These are phyloP conservation scores for Hetaerina americana DNA, from an alignment of 1,140 invertebrate species.

Conservation along the genomic window DNA sequence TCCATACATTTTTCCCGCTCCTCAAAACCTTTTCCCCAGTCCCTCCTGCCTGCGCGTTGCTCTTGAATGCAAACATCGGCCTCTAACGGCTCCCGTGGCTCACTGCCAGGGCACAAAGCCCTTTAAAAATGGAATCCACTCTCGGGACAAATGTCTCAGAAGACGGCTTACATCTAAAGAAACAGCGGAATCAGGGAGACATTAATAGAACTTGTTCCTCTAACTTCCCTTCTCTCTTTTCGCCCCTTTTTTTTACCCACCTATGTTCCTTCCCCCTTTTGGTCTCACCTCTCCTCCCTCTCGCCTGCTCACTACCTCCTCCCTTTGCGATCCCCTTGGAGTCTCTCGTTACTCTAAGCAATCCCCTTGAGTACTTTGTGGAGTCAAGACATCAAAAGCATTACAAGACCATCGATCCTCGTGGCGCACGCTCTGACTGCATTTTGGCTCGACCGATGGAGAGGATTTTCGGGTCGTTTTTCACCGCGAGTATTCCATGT, in stretches of 20 bases:
- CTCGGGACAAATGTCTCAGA: background rate
- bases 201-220: background rate
- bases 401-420: background rate
- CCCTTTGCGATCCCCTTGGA: no score
- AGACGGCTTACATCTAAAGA: background rate
- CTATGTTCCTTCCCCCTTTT: no score
- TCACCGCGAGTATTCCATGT: no score
- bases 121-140: background rate
- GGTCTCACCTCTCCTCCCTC: no score
- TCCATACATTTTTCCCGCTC: background rate
- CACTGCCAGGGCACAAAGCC: background rate
- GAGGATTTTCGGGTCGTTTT: no score
- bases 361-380: no score
- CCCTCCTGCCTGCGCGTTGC: background rate
- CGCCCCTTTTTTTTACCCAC: no score
- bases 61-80: background rate
- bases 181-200: background rate
- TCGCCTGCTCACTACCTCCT: no score
- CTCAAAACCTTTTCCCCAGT: no score
- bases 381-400: background rate
- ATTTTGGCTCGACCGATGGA: no score
- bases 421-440: background rate
- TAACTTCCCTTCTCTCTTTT: background rate
- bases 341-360: background rate
- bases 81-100: background rate